These are phyloP conservation scores for Andrena bicolor DNA, from an alignment of 2,888 invertebrate genomes.

Conservation along the genomic window DNA sequence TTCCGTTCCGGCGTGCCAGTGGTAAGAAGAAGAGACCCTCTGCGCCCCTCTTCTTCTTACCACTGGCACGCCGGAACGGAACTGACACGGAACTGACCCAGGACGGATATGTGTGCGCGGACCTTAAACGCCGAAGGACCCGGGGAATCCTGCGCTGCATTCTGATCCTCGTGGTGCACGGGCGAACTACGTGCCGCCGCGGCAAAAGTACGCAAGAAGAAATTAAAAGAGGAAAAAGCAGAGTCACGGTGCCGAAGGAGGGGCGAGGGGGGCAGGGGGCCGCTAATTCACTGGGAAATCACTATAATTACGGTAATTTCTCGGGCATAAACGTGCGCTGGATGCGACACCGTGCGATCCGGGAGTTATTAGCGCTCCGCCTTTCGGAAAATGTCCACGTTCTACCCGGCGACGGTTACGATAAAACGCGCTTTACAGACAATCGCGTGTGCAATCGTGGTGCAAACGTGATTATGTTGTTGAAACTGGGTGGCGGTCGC, in stretches of 20 bases:
- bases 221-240: not conserved
- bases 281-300: constrained; percentile 55
- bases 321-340: constrained; percentile 59
- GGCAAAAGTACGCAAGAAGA: not conserved
- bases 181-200: not conserved
- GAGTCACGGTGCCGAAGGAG: not conserved
- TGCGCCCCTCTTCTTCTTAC: no score
- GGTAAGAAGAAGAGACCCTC: no score
- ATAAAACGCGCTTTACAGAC: not conserved
- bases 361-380: constrained; percentile 36
- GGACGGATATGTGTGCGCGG: no score
- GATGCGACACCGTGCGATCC: constrained; percentile 50
- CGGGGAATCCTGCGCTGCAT: constrained; percentile 12
- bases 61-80: no score
- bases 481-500: not conserved
- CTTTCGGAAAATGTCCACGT: constrained; percentile 29
- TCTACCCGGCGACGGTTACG: constrained; percentile 6
- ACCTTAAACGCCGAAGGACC: not conserved
- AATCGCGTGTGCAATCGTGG: constrained; percentile 2
- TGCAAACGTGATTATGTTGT: not conserved
- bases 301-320: constrained; percentile 67
- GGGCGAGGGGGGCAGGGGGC: not conserved
- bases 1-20: no score
- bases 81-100: no score
- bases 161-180: constrained; percentile 32